Evolutionary conservation across 2,888 invertebrate genomes (phyloP).

Genomic region (Philhelius pedissequus): DNA sequence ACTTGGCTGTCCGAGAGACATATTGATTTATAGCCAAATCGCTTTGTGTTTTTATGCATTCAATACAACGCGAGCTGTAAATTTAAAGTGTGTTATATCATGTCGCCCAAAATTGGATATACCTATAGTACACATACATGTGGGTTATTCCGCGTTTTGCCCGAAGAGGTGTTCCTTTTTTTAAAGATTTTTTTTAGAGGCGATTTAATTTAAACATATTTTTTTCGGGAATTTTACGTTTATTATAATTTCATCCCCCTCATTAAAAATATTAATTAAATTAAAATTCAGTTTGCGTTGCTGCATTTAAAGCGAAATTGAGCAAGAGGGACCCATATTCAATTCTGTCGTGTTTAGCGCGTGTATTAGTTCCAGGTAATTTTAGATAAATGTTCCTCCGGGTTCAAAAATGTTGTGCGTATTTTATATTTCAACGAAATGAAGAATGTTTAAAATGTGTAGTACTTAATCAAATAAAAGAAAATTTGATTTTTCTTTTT

Average conservation of each 20-base stretch:
- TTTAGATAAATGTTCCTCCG: neutral
- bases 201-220: neutral
- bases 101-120: constrained; percentile 20
- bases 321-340: neutral
- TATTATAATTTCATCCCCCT: neutral
- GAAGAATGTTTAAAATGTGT: neutral
- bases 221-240: neutral
- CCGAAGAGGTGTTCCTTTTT: constrained; percentile 15
- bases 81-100: constrained; percentile 65
- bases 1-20: constrained; percentile 12
- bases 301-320: neutral
- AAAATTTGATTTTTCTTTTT: too few species aligned
- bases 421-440: too few species aligned
- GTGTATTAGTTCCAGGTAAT: neutral
- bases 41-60: constrained; percentile 37
- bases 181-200: neutral
- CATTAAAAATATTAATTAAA: neutral
- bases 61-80: constrained; percentile 51
- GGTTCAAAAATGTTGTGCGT: neutral
- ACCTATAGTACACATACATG: too few species aligned
- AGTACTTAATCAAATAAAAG: too few species aligned
- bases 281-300: constrained; percentile 11
- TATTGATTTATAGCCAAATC: constrained; percentile 46
- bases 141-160: constrained; percentile 1
- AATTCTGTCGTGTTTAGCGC: neutral